Base-by-base conservation (phyloP, 92 coral and sea anemone genomes). In the Desmophyllum pertusum region DNA sequence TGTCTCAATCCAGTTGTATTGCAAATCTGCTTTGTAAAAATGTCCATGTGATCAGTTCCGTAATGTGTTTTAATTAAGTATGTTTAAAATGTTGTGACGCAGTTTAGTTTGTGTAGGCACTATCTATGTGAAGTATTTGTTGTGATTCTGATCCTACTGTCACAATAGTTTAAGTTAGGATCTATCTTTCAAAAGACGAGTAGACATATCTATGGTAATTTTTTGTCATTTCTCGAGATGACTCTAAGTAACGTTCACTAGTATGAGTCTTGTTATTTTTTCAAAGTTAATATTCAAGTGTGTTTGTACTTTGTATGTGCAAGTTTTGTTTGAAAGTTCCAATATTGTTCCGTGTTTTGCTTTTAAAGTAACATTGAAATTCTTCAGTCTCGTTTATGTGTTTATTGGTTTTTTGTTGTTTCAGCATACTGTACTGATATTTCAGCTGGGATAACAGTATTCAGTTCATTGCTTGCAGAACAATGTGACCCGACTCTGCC, bases 401-500 rank as follows among this genome's bases (percentile, higher is more conserved):
- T 48, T 77, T 15, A 14, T 55, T 21, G 27, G 31, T 55, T 55
- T 23, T 33, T 23, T 53, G 41, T n/a, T 53, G 68, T 55, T 53
- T 18, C 27, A 17, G 81, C 75, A 25, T 40, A 21, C 30, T 25
- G 30, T 40, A 21, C 30, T 25, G 30, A 38, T 25, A 23, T 41
- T 25, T 25, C 30, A 70, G 75, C 48, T 38, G 75, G 10, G 75
- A 70, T 75, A 51, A 36, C 64, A 43, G 36, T 73, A 15, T 13
- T 52, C 57, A 75, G 65, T 38, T 74, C 36, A 57, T 51, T 75
- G 79, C 79, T 75, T 36, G 30, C 64, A 31, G 79, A 70, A 70
- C 75, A 39, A 5, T 46, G 37, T 19, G 57, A 29, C 27, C 19
- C 1, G 61, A 6, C 65, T 59, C 11, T 2, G 17, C 65, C 25